Evolutionary conservation across 2,113 vertebrate species (phyloP), one percentile per base, ranked within the genome.

Genomic region (Ciconia maguari): DNA sequence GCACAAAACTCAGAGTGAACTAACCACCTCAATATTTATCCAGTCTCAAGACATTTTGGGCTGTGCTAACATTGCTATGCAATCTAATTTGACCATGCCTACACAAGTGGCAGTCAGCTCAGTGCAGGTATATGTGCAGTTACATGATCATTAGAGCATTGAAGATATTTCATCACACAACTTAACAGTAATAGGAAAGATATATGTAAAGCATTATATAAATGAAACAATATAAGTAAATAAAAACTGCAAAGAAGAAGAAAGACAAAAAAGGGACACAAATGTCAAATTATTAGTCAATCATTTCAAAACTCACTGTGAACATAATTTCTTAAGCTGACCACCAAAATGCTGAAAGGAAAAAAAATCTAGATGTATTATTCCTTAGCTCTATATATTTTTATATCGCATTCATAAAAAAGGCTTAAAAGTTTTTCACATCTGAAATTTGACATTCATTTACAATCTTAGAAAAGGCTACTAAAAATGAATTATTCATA

Each of bases 401-500:
- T 94, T 55, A 83, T 81, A 89, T 6, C 77, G 34, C 30, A 89
- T 88, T 81, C 49, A 79, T 49, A 41, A 80, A 55, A 94, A 81
- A 61, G 51, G 49, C 32, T 90, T 32, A 49, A 29, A 82, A 77
- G 36, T 88, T 93, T 93, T 66, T 82, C 77, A 72, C 49, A 91
- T 70, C 32, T 72, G 84, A 78, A 95, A 91, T 70, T 34, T 74
- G 55, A 92, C 72, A 77, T 76, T 93, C 38, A 93, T 57, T 93
- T 88, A 65, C 60, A 52, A 41, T 46, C 72, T 89, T 68, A 34
- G 38, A 66, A 96, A 94, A 85, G 77, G 76, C 58, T 85, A 94
- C 77, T 54, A 86, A 91, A 81, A 92, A 83, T 83, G 20, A 81
- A 91, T 95, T 91, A 82, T 89, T 96, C 84, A 90, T 87, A 68